Evolutionary conservation across 2,797 vertebrate species (phyloP).

Genomic region (Tapirus indicus): DNA sequence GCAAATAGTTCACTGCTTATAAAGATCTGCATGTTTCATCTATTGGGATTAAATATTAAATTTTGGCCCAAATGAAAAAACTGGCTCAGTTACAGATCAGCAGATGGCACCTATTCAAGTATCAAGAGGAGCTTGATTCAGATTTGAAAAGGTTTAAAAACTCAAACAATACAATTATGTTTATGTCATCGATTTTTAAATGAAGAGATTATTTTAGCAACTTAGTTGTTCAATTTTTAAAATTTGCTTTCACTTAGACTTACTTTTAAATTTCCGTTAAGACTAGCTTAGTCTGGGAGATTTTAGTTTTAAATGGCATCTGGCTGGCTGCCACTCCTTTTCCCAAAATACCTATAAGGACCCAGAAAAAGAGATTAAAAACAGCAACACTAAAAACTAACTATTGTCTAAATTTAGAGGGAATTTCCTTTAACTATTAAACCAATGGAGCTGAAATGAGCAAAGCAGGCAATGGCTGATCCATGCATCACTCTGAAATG

Average conservation of each 20-base stretch:
- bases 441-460: not conserved
- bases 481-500: not conserved
- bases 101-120: constrained; percentile 62
- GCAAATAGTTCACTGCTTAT: constrained; percentile 25
- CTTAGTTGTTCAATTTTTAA: constrained; percentile 46
- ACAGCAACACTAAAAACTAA: constrained; percentile 13
- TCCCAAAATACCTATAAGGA: constrained; percentile 36
- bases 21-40: not conserved
- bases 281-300: not conserved
- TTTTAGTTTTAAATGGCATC: constrained; percentile 36
- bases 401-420: constrained; percentile 56
- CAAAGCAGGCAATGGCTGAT: not conserved
- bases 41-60: constrained; percentile 58
- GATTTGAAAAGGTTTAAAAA: constrained; percentile 50
- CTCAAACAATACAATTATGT: constrained; percentile 58
- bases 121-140: constrained; percentile 26
- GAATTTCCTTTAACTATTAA: constrained; percentile 39
- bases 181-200: constrained; percentile 61
- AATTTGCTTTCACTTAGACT: constrained; percentile 8
- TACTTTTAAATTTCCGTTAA: constrained; percentile 57
- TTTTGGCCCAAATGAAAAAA: constrained; percentile 41
- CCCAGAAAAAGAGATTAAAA: constrained; percentile 32
- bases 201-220: constrained; percentile 67
- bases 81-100: constrained; percentile 69
- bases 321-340: not conserved